A percentile compares a stretch with the other conserved stretches of the same genome.
Conservation (phyloP, 2,888 invertebrate species). For the Polietes domitor region DNA sequence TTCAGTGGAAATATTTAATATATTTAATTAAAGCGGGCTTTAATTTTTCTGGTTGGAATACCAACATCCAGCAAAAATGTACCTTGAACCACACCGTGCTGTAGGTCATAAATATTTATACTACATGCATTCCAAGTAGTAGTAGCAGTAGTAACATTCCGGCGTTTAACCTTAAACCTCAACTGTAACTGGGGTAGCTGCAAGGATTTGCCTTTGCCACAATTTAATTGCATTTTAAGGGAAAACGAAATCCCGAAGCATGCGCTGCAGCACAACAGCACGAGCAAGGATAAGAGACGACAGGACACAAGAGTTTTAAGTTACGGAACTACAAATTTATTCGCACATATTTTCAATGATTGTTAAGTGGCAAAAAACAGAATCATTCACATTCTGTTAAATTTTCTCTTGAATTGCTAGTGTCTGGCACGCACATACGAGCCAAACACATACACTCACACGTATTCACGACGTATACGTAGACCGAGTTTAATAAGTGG, state of each 20-base stretch:
- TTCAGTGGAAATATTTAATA: no score
- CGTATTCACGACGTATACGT: not conserved
- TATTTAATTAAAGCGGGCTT: no score
- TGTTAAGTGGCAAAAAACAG: slow-evolving; percentile 1
- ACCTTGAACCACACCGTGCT: no score
- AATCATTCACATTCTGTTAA: not conserved
- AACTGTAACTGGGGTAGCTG: slow-evolving; percentile 5
- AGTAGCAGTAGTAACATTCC: slow-evolving; percentile 14
- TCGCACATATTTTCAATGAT: not conserved
- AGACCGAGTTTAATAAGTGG: not conserved
- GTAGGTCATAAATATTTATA: not conserved
- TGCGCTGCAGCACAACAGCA: slow-evolving; percentile 18
- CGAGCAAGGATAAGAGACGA: not conserved
- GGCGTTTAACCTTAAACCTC: slow-evolving; percentile 15
- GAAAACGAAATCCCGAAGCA: slow-evolving; percentile 19
- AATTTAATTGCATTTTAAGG: slow-evolving; percentile 22
- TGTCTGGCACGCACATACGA: not conserved
- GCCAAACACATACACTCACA: not conserved
- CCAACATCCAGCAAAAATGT: no score
- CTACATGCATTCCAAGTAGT: not conserved
- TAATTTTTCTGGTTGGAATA: no score
- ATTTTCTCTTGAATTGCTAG: not conserved
- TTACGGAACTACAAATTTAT: slow-evolving; percentile 10
- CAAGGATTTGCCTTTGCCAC: not conserved
- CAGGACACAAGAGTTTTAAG: not conserved